phyloP scores from a whole-genome alignment of 2,113 vertebrate species.

The Serilophus lunatus region DNA sequence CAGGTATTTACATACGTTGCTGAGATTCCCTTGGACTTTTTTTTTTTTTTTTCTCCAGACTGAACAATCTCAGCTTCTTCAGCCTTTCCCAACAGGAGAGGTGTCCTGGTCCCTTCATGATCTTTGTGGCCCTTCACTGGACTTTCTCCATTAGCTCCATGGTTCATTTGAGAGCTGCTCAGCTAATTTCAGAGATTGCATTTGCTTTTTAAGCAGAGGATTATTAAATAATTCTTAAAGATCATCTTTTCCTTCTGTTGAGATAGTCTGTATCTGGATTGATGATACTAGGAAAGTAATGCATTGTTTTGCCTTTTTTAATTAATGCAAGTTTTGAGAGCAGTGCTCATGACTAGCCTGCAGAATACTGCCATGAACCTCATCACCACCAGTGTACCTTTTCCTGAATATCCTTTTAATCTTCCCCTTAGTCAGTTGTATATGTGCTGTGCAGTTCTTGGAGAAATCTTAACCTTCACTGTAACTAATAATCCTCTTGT shows the following conservation, averaged over 20 bases:
- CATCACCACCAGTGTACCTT: neutral
- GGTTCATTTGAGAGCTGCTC: neutral
- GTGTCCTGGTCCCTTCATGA: neutral
- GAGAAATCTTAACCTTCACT: neutral
- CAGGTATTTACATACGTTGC: neutral
- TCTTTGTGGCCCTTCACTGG: neutral
- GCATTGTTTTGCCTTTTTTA: neutral
- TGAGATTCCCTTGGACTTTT: neutral
- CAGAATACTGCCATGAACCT: neutral
- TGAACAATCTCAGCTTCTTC: neutral
- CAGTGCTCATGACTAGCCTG: neutral
- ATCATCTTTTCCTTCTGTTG: neutral
- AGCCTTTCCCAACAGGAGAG: neutral
- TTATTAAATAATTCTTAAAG: neutral
- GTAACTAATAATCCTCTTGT: neutral
- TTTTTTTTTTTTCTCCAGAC: neutral
- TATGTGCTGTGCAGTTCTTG: neutral
- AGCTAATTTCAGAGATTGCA: neutral
- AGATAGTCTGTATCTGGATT: neutral
- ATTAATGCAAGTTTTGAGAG: neutral
- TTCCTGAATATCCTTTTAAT: neutral
- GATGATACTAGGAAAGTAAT: neutral
- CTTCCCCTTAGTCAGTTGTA: neutral
- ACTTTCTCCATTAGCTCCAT: neutral
- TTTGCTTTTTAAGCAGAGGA: neutral